Conservation (phyloP, 2,113 vertebrate species). For the Tetrao urogallus region DNA sequence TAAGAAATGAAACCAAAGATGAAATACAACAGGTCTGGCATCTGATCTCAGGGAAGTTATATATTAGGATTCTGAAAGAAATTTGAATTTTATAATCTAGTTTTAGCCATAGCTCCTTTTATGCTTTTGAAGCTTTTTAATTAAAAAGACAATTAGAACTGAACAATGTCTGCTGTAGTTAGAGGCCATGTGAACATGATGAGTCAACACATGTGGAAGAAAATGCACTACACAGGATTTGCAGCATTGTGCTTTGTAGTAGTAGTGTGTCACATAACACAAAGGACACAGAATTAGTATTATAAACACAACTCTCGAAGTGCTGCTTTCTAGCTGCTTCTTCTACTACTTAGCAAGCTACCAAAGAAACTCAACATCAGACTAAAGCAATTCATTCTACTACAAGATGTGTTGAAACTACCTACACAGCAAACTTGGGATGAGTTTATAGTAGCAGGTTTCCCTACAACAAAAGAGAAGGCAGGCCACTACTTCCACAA, state of each 20-base stretch:
- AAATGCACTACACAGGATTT: not conserved
- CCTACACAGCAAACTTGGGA: not conserved
- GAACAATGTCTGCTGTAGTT: not conserved
- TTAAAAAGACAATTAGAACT: slow-evolving; percentile 33
- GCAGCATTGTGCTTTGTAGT: not conserved
- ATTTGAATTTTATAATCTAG: not conserved
- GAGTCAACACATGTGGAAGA: not conserved
- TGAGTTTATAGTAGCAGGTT: not conserved
- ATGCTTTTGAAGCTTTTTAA: slow-evolving; percentile 37
- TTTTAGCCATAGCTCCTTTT: not conserved
- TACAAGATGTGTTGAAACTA: not conserved
- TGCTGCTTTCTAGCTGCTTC: not conserved
- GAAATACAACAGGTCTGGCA: not conserved
- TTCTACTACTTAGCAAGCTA: not conserved
- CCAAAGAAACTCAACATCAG: not conserved
- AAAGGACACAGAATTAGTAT: not conserved
- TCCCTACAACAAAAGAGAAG: not conserved
- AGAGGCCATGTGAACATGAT: not conserved
- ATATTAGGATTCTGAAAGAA: not conserved
- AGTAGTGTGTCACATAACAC: not conserved
- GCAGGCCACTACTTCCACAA: not conserved
- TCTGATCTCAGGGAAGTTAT: not conserved
- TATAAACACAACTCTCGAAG: not conserved
- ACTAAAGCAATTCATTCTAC: not conserved
- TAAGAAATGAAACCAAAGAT: not conserved